phyloP scores from a whole-genome alignment of 64 coral and sea anemone species.

The Acropora yongei region DNA sequence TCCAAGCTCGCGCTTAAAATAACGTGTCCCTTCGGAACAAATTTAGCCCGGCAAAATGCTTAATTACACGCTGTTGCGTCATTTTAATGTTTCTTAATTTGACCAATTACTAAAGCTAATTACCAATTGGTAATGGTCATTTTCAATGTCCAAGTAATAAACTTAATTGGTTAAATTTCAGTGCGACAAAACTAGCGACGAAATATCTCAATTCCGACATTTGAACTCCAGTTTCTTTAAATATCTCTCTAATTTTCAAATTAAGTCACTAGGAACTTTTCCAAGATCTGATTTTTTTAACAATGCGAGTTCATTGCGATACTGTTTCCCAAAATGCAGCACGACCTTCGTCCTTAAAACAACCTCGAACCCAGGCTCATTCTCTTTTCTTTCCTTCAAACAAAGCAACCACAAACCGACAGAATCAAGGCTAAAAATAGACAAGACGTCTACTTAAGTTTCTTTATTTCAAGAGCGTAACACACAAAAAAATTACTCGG shows the following conservation, averaged over 20 bases:
- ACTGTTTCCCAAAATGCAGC: too few species aligned
- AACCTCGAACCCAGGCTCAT: too few species aligned
- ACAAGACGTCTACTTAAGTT: neutral
- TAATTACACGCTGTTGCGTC: conserved; percentile 19
- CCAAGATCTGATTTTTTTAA: too few species aligned
- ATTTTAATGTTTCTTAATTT: conserved; percentile 22
- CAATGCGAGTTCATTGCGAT: too few species aligned
- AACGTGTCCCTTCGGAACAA: neutral
- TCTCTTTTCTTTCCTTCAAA: neutral
- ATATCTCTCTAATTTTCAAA: neutral
- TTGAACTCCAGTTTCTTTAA: neutral
- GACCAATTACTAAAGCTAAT: neutral
- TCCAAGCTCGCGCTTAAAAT: neutral
- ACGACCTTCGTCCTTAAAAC: too few species aligned
- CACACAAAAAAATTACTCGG: neutral
- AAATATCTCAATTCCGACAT: neutral
- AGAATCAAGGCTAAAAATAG: neutral
- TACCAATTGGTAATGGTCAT: neutral
- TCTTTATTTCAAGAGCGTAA: neutral
- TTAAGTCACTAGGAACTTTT: too few species aligned
- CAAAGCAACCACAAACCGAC: neutral
- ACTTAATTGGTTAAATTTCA: neutral
- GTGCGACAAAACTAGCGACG: neutral
- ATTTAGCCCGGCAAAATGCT: neutral
- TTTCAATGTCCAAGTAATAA: neutral